Evolutionary conservation across 1,140 invertebrate genomes (phyloP), one percentile per base, ranked within the genome.

Genomic region (Gryllus bimaculatus): DNA sequence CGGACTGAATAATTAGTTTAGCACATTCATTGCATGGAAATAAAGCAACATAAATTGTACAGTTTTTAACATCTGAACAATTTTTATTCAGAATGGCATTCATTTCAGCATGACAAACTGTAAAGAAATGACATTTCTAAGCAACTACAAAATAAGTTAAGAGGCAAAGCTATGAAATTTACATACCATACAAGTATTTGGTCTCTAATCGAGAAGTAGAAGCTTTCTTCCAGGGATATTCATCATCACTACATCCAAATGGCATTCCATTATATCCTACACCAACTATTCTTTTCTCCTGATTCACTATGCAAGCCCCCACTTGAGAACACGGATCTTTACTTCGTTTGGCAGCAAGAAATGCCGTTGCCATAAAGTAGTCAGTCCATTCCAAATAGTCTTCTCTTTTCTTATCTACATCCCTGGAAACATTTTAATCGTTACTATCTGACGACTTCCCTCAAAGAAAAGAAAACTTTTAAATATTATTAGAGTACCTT

Each of bases 11-110:
- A n/a, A 99, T 96, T 7, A 97, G 86, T 87, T 99, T 98, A 0
- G 97, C 94, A 89, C 97, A 99, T 86, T 98, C 96, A 84, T 98
- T 98, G 84, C 97, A 98, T 0, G 97, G 97, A 86, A 98, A 98
- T 8, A 96, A 85, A 0, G 90, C 92, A 0, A 96, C 94, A 85
- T 97, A 99, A 1, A 99, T 90, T 0, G 88, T 91, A 83, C 95
- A 97, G 81, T 91, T 89, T 82, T 91, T 91, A 0, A 97, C 85
- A 87, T 93, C 90, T 0, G 89, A 86, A 6, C 89, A 88, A 84
- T 96, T 98, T 85, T 94, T 96, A 84, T 99, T 99, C 3, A 98
- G 82, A 80, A 99, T 95, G 13, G 98, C 97, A 89, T 99, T 99
- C 85, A 98, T 89, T 88, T 99, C 98, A 48, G 98, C 97, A 88